Conservation (phyloP, 1,140 invertebrate genomes). For the Drosophila takahashii region DNA sequence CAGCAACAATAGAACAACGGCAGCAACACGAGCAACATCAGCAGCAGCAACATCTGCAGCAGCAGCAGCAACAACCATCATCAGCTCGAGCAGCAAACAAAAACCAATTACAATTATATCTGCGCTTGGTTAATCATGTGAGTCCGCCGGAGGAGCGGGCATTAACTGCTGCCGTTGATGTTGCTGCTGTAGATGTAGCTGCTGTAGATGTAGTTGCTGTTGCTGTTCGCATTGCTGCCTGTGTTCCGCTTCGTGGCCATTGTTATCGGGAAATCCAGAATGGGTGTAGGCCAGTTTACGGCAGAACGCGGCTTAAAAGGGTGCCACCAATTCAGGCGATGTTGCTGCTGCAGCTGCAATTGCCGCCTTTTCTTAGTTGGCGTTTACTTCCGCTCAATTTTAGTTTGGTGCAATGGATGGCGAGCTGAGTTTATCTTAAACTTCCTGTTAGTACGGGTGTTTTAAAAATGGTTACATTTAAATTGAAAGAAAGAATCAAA, state of each 20-base stretch:
- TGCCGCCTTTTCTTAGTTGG: slow-evolving; percentile 19
- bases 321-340: slow-evolving; percentile 9
- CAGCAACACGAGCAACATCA: slow-evolving; percentile 4
- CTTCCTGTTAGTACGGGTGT: neutral
- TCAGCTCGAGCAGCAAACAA: slow-evolving; percentile 52
- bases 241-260: slow-evolving; percentile 42
- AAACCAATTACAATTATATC: slow-evolving; percentile 75
- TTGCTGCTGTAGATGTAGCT: slow-evolving; percentile 1
- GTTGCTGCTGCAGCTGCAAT: slow-evolving; percentile 13
- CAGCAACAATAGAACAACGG: slow-evolving; percentile 29
- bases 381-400: slow-evolving; percentile 65
- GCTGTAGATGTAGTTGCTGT: slow-evolving; percentile 17
- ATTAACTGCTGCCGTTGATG: slow-evolving; percentile 13
- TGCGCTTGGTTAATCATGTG: slow-evolving; percentile 79
- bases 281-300: slow-evolving; percentile 32
- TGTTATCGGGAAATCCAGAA: slow-evolving; percentile 34
- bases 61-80: slow-evolving; percentile 29
- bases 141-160: slow-evolving; percentile 17
- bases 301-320: slow-evolving; percentile 27
- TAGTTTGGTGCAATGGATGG: slow-evolving; percentile 29
- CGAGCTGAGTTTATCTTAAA: slow-evolving; percentile 1
- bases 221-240: slow-evolving; percentile 36
- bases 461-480: too few relatives aligned
- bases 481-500: too few relatives aligned
- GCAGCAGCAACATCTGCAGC: slow-evolving; percentile 27